These are phyloP conservation scores for Melopsittacus undulatus DNA, from an alignment of 2,797 vertebrate genomes.

Conservation along the genomic window DNA sequence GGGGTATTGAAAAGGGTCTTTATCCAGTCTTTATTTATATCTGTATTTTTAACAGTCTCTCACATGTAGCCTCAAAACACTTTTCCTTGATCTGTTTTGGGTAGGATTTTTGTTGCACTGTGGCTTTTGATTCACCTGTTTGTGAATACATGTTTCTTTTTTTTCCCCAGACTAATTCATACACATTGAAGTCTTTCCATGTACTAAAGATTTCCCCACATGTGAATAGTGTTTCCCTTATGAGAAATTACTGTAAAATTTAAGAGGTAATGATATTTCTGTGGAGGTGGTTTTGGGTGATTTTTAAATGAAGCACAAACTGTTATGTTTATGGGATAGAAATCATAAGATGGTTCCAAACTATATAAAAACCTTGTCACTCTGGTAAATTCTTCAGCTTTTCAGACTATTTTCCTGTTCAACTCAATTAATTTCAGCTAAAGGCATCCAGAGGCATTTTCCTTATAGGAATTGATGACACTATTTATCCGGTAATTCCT, in stretches of 20 bases:
- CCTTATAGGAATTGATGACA: neutral
- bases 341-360: conserved; percentile 25
- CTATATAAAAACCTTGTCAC: conserved; percentile 7
- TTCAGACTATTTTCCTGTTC: conserved; percentile 13
- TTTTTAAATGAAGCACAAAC: neutral
- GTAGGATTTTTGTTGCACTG: neutral
- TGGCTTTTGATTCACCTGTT: neutral
- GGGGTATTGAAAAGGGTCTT: neutral
- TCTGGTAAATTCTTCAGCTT: conserved; percentile 23
- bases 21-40: neutral
- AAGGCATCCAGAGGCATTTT: conserved; percentile 25
- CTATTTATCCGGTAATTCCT: neutral
- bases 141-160: neutral
- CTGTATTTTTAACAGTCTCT: neutral
- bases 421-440: conserved; percentile 34
- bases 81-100: neutral
- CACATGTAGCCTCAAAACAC: neutral
- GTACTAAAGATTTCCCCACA: neutral
- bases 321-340: neutral
- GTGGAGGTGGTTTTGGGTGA: neutral
- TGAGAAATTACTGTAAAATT: neutral
- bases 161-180: neutral
- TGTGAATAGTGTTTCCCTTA: neutral
- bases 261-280: neutral
- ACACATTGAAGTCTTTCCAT: neutral